Evolutionary conservation across 2,797 vertebrate species (phyloP).

Genomic region (Pogonophryne albipinna): DNA sequence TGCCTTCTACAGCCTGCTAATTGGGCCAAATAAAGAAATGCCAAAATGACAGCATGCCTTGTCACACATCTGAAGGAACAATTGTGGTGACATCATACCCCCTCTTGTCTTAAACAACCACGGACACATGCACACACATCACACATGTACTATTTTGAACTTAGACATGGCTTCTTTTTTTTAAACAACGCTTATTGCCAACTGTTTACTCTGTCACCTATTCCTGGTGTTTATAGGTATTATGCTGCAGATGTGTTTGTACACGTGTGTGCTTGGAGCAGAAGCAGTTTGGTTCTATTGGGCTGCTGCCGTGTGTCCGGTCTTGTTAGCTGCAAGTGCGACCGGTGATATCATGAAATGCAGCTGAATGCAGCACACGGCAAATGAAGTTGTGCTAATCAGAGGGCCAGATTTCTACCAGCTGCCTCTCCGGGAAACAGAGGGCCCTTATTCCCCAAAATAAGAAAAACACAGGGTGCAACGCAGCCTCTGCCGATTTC

Average conservation of each 20-base stretch:
- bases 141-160: conserved; percentile 39
- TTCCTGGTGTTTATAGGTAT: conserved; percentile 35
- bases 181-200: conserved; percentile 20
- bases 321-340: conserved; percentile 74
- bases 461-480: conserved; percentile 66
- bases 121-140: conserved; percentile 20
- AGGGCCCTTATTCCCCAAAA: conserved; percentile 78
- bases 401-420: conserved; percentile 80
- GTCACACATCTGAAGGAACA: conserved; percentile 56
- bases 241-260: conserved; percentile 21
- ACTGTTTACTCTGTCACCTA: conserved; percentile 19
- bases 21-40: conserved; percentile 60
- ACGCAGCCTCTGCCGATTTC: conserved; percentile 57
- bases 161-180: conserved; percentile 16
- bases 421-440: conserved; percentile 80
- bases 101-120: conserved; percentile 29
- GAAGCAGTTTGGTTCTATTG: conserved; percentile 30
- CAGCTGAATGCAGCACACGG: conserved; percentile 63
- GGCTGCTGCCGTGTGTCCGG: conserved; percentile 75
- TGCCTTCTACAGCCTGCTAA: conserved; percentile 51
- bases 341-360: conserved; percentile 82
- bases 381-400: conserved; percentile 75
- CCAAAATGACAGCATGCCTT: conserved; percentile 54
- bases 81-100: conserved; percentile 60
- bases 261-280: conserved; percentile 4